These are phyloP conservation scores for Uromys caudimaculatus DNA, from an alignment of 2,797 vertebrate species.

Conservation along the genomic window DNA sequence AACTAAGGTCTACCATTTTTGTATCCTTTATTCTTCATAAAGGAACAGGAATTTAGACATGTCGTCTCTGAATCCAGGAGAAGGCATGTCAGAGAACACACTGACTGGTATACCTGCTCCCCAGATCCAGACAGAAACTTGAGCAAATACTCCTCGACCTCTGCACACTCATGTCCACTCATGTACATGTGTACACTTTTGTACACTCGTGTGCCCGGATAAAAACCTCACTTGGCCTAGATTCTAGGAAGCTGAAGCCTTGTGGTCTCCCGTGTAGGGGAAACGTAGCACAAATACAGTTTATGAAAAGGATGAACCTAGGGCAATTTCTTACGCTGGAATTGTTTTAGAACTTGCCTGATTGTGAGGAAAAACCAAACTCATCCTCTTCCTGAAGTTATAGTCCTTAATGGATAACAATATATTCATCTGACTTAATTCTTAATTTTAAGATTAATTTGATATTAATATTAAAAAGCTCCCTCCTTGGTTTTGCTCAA, in stretches of 20 bases:
- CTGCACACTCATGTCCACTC: too few relatives aligned
- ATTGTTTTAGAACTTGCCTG: conserved; percentile 31
- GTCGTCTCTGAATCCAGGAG: neutral
- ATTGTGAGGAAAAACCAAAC: neutral
- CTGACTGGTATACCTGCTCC: neutral
- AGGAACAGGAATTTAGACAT: neutral
- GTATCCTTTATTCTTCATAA: neutral
- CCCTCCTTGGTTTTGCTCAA: neutral
- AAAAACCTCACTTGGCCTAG: neutral
- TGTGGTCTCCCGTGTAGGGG: neutral
- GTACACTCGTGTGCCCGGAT: neutral
- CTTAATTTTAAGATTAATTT: conserved; percentile 31
- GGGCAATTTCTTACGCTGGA: neutral
- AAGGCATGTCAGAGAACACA: neutral
- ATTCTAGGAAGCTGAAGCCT: neutral
- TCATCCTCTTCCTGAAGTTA: conserved; percentile 9
- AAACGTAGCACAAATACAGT: neutral
- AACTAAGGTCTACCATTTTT: neutral
- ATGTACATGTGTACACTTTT: too few relatives aligned
- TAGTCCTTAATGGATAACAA: neutral
- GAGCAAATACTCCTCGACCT: neutral
- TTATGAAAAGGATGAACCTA: neutral
- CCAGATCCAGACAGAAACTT: neutral
- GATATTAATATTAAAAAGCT: neutral
- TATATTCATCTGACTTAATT: neutral